phyloP scores from a whole-genome alignment of 2,113 vertebrate genomes.

The Burhinus oedicnemus region DNA sequence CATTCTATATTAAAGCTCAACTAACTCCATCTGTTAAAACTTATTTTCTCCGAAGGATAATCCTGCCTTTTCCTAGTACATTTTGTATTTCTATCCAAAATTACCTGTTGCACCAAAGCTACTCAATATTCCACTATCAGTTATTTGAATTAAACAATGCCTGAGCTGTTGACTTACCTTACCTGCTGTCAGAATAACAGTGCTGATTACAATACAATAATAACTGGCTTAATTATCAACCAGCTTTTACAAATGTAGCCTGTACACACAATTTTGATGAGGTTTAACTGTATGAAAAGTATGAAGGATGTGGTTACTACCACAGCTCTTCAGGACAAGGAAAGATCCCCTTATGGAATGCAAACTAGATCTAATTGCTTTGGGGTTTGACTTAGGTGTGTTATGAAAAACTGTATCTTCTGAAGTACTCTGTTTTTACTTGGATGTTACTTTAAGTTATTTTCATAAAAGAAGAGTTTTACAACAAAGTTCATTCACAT shows the following conservation, averaged over 20 bases:
- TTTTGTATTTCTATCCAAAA: background rate
- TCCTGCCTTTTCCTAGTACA: background rate
- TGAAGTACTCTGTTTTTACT: background rate
- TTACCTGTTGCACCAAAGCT: background rate
- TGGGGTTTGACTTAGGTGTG: background rate
- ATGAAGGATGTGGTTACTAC: background rate
- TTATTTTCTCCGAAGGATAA: background rate
- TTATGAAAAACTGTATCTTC: background rate
- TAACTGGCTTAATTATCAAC: conserved; percentile 1
- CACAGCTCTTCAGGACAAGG: background rate
- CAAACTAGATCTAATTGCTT: background rate
- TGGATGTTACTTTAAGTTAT: background rate
- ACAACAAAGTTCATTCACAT: background rate
- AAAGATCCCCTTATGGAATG: background rate
- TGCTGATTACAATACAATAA: background rate
- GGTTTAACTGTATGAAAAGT: background rate
- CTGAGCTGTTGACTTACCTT: background rate
- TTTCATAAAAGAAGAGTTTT: background rate
- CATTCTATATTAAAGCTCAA: background rate
- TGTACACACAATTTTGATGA: background rate
- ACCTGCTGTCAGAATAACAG: background rate
- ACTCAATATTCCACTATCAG: background rate
- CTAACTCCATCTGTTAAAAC: background rate
- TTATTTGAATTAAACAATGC: background rate
- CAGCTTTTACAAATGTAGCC: background rate